Evolutionary conservation across 92 coral and sea anemone genomes (phyloP).

Genomic region (Nematostella vectensis): DNA sequence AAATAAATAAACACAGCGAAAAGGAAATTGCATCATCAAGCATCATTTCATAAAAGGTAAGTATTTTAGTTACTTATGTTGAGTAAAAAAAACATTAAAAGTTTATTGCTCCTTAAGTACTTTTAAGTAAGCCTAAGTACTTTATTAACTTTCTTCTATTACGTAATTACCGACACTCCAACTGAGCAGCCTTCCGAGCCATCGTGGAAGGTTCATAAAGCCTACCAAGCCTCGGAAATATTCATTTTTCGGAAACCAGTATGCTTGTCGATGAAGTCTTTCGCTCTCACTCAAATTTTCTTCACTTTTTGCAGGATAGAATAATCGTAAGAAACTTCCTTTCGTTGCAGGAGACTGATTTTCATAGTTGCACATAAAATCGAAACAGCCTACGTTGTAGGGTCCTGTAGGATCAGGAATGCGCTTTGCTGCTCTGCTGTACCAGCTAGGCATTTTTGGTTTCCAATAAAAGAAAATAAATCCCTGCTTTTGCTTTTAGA

Average conservation of each 20-base stretch:
- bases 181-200: slow-evolving; percentile 61
- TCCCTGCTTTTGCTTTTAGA: no score
- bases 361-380: slow-evolving; percentile 62
- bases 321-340: slow-evolving; percentile 76
- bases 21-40: no score
- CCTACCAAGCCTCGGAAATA: slow-evolving; percentile 60
- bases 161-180: slow-evolving; percentile 68
- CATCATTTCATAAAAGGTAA: no score
- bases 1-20: no score
- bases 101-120: no score
- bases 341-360: neutral
- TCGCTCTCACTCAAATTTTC: slow-evolving; percentile 7
- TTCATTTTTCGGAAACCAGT: slow-evolving; percentile 75
- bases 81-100: no score
- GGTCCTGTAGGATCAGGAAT: slow-evolving; percentile 61
- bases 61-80: no score
- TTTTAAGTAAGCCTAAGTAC: no score
- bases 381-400: slow-evolving; percentile 74
- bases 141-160: no score
- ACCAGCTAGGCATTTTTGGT: slow-evolving; percentile 46
- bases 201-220: slow-evolving; percentile 58
- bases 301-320: slow-evolving; percentile 53
- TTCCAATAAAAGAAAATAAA: no score
- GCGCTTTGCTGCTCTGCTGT: slow-evolving; percentile 34
- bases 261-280: slow-evolving; percentile 7